These are phyloP conservation scores for Acleris literana DNA, from an alignment of 2,888 invertebrate species.

Conservation along the genomic window DNA sequence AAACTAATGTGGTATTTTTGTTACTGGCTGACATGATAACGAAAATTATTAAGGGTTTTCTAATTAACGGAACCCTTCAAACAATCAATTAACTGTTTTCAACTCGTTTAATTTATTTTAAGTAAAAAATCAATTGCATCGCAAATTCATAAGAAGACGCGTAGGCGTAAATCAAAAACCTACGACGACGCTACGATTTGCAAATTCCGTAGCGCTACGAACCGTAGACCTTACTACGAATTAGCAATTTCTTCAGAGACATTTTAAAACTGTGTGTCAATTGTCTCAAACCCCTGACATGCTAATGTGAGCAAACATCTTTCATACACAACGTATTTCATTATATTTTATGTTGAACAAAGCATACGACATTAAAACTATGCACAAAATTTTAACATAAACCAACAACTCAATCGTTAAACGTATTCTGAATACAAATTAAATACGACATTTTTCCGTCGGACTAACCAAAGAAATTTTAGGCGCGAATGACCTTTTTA, in stretches of 20 bases:
- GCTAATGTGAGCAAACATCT: neutral
- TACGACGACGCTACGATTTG: slow-evolving; percentile 28
- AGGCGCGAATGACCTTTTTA: slow-evolving; percentile 73
- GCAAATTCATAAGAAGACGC: neutral
- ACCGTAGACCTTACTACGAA: slow-evolving; percentile 46
- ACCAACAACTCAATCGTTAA: slow-evolving; percentile 54
- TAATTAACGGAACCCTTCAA: no score
- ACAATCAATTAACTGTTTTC: no score
- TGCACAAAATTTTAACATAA: slow-evolving; percentile 43
- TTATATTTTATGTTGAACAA: neutral
- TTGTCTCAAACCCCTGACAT: neutral
- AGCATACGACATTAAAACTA: slow-evolving; percentile 19
- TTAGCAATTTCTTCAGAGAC: slow-evolving; percentile 23
- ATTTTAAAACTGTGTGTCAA: slow-evolving; percentile 1
- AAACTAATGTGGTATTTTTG: no score
- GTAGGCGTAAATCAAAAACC: neutral
- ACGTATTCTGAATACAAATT: slow-evolving; percentile 50
- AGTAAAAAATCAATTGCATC: no score
- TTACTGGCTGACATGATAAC: no score
- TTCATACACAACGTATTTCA: neutral
- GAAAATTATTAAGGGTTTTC: no score
- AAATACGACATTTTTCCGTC: slow-evolving; percentile 43
- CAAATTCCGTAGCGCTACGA: slow-evolving; percentile 46
- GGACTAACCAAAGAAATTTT: slow-evolving; percentile 53
- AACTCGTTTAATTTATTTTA: no score